These are phyloP conservation scores for Trichopoda pennipes DNA, from an alignment of 2,888 invertebrate genomes.

Conservation along the genomic window DNA sequence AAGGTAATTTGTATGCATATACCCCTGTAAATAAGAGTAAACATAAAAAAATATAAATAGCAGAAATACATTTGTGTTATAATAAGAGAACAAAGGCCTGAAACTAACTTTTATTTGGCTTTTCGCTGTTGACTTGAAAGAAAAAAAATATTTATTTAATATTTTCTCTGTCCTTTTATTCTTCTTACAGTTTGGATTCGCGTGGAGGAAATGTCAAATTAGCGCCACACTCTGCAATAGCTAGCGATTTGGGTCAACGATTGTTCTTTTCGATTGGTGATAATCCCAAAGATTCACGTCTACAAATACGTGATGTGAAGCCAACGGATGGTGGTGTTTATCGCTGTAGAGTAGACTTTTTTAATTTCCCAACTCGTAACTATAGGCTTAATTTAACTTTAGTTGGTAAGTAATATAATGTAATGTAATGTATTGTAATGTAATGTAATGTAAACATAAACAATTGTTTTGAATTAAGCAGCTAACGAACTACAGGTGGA, in stretches of 20 bases:
- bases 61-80: background rate
- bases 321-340: constrained; percentile 90
- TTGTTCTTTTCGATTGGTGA: constrained; percentile 88
- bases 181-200: constrained; percentile 87
- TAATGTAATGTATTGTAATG: no score
- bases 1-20: background rate
- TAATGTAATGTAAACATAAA: no score
- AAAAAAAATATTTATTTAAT: background rate
- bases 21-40: background rate
- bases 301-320: constrained; percentile 88
- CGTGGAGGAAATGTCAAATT: constrained; percentile 85
- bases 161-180: constrained; percentile 17
- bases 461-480: no score
- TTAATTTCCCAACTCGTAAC: constrained; percentile 93
- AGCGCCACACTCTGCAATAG: constrained; percentile 89
- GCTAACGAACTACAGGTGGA: no score
- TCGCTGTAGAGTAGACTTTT: constrained; percentile 93
- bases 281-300: constrained; percentile 87
- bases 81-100: background rate
- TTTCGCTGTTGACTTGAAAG: background rate
- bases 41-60: background rate
- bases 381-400: constrained; percentile 92
- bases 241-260: constrained; percentile 88
- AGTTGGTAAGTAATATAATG: constrained; percentile 92
- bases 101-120: no score